phyloP scores from a whole-genome alignment of 1,140 invertebrate genomes.

The Zaprionus gabonicus region DNA sequence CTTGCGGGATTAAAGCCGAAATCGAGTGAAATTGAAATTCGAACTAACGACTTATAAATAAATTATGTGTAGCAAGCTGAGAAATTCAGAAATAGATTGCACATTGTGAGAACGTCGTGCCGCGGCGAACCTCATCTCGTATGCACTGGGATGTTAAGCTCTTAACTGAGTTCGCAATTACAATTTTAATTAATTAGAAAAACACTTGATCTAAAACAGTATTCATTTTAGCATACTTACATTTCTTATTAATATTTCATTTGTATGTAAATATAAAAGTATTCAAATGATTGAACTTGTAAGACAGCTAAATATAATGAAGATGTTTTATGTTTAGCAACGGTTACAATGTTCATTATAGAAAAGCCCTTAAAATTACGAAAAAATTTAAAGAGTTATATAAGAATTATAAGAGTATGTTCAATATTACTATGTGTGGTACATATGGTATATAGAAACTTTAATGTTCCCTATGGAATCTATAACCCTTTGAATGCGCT shows the following conservation, averaged over 20 bases:
- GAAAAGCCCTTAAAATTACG: no score
- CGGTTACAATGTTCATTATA: no score
- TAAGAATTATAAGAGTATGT: no score
- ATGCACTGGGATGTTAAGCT: background rate
- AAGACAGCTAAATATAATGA: background rate
- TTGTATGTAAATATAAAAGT: background rate
- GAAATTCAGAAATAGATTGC: constrained; percentile 16
- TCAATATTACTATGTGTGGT: no score
- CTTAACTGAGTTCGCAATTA: background rate
- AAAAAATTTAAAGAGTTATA: no score
- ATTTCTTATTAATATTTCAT: background rate
- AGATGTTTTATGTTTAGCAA: background rate
- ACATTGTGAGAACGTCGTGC: background rate
- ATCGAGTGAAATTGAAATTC: constrained; percentile 39
- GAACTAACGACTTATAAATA: constrained; percentile 50
- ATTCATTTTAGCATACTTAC: background rate
- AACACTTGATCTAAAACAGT: background rate
- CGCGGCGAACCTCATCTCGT: background rate
- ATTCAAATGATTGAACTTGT: background rate
- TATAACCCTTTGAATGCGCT: no score
- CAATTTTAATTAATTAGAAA: constrained; percentile 1
- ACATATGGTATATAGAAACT: no score
- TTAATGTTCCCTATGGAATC: no score
- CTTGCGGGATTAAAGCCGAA: constrained; percentile 38
- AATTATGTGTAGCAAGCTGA: constrained; percentile 14